A percentile compares a stretch with the other conserved stretches of the same genome.
Conservation (phyloP, 2,888 invertebrate genomes). For the Cataglyphis rosenhaueri region DNA sequence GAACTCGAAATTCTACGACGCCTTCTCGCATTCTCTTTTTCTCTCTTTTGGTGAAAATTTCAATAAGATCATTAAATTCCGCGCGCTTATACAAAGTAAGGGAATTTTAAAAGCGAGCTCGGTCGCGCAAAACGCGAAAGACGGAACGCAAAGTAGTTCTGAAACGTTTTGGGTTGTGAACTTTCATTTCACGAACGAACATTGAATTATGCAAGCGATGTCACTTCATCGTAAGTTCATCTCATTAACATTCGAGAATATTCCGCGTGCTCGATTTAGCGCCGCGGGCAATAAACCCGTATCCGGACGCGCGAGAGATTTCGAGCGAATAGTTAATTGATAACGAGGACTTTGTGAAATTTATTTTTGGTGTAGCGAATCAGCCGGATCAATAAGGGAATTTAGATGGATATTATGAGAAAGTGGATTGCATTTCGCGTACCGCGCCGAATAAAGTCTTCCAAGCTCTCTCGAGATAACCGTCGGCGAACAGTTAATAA, state of each 20-base stretch:
- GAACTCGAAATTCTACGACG: slow-evolving; percentile 36
- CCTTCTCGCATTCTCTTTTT: neutral
- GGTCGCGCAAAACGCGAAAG: slow-evolving; percentile 14
- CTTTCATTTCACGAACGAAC: neutral
- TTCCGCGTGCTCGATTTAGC: slow-evolving; percentile 30
- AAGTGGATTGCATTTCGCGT: slow-evolving; percentile 9
- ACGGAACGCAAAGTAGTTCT: slow-evolving; percentile 26
- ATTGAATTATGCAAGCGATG: slow-evolving; percentile 43
- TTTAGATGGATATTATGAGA: slow-evolving; percentile 22
- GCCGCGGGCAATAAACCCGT: slow-evolving; percentile 18
- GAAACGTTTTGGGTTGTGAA: slow-evolving; percentile 17
- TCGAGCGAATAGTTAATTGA: slow-evolving; percentile 25
- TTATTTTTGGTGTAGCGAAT: slow-evolving; percentile 13
- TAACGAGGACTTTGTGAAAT: neutral
- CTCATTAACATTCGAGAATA: slow-evolving; percentile 63
- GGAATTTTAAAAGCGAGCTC: slow-evolving; percentile 35
- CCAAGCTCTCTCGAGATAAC: slow-evolving; percentile 44
- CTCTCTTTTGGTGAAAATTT: slow-evolving; percentile 36
- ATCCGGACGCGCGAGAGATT: slow-evolving; percentile 14
- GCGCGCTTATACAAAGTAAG: slow-evolving; percentile 36
- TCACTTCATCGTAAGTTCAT: slow-evolving; percentile 42
- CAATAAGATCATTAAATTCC: slow-evolving; percentile 49
- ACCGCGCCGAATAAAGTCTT: slow-evolving; percentile 36
- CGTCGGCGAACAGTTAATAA: slow-evolving; percentile 54
- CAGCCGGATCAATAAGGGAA: slow-evolving; percentile 28